phyloP scores from a whole-genome alignment of 2,888 invertebrate species.

The Agrochola macilenta region DNA sequence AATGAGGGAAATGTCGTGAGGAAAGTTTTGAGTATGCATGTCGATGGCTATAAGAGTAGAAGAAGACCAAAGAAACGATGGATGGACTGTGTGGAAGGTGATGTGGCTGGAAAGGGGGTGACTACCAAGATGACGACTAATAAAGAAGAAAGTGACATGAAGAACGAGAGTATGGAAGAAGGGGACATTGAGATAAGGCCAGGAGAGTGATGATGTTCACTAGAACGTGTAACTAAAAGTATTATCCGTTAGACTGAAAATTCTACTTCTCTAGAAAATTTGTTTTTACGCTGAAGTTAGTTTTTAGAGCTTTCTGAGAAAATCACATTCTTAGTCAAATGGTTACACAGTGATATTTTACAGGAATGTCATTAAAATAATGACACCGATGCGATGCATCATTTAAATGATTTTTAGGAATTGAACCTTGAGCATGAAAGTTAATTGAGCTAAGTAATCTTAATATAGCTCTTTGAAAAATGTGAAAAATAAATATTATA shows the following conservation, averaged over 20 bases:
- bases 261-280: neutral
- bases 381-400: neutral
- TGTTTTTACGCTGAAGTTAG: neutral
- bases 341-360: neutral
- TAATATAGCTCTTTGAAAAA: neutral
- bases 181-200: too few species aligned
- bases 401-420: constrained; percentile 8
- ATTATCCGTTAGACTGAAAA: neutral
- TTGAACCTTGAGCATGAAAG: neutral
- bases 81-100: too few species aligned
- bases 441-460: neutral
- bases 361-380: neutral
- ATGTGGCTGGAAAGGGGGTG: too few species aligned
- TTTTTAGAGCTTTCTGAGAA: neutral
- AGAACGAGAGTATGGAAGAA: too few species aligned
- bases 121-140: too few species aligned
- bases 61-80: too few species aligned
- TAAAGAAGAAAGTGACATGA: too few species aligned
- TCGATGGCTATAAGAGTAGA: too few species aligned
- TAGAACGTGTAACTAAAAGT: neutral
- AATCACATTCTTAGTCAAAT: constrained; percentile 18
- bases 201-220: neutral
- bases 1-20: too few species aligned
- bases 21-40: too few species aligned
- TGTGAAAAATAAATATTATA: neutral